Percentiles rank a stretch among this genome's conserved stretches.
These are phyloP conservation scores for Alethe castanea DNA, from an alignment of 2,113 vertebrate species.

Conservation along the genomic window DNA sequence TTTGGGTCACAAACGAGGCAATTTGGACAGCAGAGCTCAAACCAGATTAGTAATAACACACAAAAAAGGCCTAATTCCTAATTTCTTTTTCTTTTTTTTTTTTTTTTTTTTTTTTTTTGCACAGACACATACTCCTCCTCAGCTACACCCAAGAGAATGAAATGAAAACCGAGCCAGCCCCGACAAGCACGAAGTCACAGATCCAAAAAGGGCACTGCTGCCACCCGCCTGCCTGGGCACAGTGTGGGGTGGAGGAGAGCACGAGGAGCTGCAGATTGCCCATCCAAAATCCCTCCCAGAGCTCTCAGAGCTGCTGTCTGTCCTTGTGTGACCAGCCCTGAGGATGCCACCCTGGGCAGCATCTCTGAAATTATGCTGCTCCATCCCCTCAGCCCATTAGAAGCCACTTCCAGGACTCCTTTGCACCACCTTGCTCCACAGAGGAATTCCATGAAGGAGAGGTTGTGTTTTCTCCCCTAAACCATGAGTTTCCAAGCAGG, in stretches of 20 bases:
- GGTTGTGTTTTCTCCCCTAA: neutral
- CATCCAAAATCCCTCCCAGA: neutral
- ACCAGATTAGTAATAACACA: conserved; percentile 22
- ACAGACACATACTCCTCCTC: neutral
- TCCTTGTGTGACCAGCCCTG: accelerated
- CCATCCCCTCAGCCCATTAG: neutral
- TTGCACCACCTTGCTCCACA: neutral
- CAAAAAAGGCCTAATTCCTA: neutral
- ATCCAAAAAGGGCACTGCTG: neutral
- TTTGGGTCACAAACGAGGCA: conserved; percentile 58
- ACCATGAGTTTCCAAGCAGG: neutral
- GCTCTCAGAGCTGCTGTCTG: neutral
- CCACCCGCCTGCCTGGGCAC: accelerated
- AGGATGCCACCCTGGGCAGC: neutral
- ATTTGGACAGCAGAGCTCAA: conserved; percentile 53
- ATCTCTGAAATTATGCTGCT: neutral
- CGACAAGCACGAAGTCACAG: neutral
- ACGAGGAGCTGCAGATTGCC: accelerated
- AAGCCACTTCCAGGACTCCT: neutral
- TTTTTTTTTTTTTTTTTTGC: too few relatives aligned
- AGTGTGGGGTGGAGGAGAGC: accelerated
- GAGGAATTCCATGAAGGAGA: neutral
- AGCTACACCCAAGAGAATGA: neutral
- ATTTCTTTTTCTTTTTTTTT: neutral
- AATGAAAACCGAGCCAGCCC: conserved; percentile 2